These are phyloP conservation scores for Cotesia vestalis DNA, from an alignment of 1,140 invertebrate species.

Conservation along the genomic window DNA sequence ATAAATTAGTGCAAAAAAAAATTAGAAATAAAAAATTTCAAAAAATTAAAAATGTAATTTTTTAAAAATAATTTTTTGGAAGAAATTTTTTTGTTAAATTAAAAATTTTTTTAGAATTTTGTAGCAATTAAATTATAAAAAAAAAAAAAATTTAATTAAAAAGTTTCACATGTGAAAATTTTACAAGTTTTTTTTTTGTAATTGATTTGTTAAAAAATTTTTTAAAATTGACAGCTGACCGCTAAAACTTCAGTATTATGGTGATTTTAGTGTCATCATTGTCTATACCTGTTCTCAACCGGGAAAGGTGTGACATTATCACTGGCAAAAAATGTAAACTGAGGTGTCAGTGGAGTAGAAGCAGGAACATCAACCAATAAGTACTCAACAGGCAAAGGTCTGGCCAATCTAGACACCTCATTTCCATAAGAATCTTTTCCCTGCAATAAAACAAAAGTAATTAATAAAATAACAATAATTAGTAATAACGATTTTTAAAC, in stretches of 20 bases:
- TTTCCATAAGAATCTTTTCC: conserved; percentile 97
- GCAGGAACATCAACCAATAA: conserved; percentile 95
- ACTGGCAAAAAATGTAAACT: conserved; percentile 80
- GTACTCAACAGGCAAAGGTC: conserved; percentile 97
- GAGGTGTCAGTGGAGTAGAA: conserved; percentile 87
- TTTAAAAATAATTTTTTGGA: neutral
- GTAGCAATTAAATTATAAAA: too few relatives aligned
- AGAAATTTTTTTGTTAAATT: conserved; percentile 5
- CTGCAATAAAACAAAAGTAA: conserved; percentile 64
- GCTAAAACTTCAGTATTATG: too few relatives aligned
- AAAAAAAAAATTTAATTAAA: too few relatives aligned
- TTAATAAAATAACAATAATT: neutral
- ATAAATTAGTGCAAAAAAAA: neutral
- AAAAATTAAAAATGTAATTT: too few relatives aligned
- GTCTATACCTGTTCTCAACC: conserved; percentile 79
- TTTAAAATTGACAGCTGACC: too few relatives aligned
- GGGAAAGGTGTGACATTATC: conserved; percentile 78
- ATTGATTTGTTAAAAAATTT: too few relatives aligned
- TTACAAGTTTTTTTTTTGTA: too few relatives aligned
- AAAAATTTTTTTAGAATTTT: too few relatives aligned
- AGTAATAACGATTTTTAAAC: neutral
- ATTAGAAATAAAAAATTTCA: too few relatives aligned
- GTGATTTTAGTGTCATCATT: neutral
- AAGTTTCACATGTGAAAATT: too few relatives aligned
- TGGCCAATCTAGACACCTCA: conserved; percentile 90